A percentile compares a stretch with the other conserved stretches of the same genome.
phyloP scores from a whole-genome alignment of 2,797 vertebrate genomes.

The Poecilia wingei region DNA sequence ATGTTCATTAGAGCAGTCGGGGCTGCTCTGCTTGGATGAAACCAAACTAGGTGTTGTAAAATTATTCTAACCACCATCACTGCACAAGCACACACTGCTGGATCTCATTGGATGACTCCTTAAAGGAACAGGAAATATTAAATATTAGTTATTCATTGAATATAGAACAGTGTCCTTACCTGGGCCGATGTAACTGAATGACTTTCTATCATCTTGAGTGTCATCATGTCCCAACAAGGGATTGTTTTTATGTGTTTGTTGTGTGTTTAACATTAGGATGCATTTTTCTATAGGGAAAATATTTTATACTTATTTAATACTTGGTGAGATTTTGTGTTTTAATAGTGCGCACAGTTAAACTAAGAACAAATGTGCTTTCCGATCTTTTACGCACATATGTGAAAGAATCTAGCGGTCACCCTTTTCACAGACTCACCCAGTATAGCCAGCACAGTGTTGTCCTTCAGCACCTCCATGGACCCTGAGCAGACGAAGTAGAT shows the following conservation, averaged over 20 bases:
- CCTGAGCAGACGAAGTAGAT: conserved; percentile 98
- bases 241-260: too few relatives aligned
- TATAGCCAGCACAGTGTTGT: conserved; percentile 94
- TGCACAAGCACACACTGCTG: not conserved
- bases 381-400: not conserved
- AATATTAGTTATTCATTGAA: conserved; percentile 8
- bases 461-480: conserved; percentile 97
- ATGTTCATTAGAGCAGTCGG: conserved; percentile 32
- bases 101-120: not conserved
- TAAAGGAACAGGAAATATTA: conserved; percentile 10
- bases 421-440: conserved; percentile 80
- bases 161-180: conserved; percentile 9
- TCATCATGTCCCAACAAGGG: conserved; percentile 17
- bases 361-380: not conserved
- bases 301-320: too few relatives aligned
- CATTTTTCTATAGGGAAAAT: not conserved
- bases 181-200: not conserved
- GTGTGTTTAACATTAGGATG: not conserved
- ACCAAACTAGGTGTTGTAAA: conserved; percentile 14
- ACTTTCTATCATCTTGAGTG: not conserved
- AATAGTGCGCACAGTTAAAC: too few relatives aligned
- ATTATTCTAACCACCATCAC: conserved; percentile 25
- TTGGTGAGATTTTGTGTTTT: too few relatives aligned
- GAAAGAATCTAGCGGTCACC: not conserved
- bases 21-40: conserved; percentile 32